Evolutionary conservation across 2,888 invertebrate genomes (phyloP), one percentile per base, ranked within the genome.

Genomic region (Metalampra italica): DNA sequence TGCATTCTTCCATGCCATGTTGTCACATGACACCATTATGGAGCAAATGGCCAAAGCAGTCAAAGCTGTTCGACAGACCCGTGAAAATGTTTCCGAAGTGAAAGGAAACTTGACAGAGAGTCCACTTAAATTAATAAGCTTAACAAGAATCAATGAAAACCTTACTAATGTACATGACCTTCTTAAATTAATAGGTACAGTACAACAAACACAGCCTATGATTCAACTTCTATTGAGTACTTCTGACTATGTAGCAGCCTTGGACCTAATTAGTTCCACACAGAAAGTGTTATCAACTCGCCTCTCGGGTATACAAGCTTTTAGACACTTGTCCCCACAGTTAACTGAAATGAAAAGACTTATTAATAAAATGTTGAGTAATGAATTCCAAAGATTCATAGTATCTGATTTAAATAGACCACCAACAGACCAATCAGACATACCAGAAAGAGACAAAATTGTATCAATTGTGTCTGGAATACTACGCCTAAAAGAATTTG

Each of bases 1-100:
- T 63, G 98, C 98, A 13, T 99, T 99, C 88, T 99, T 99, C 76
- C 96, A 97, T 81, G 98, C 98, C 0, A 98, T 99, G 96, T 94
- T 98, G 47, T 98, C 98, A 7, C 99, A 99, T 82, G 98, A 99
- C 76, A 95, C 96, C 29, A 94, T 99, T 45, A 97, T 98, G 94
- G 97, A 97, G 61, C 96, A 98, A 74, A 94, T 99, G 91, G 94
- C 94, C 0, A 92, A 93, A 70, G 96, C 97, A 14, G 92, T 95
- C 9, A 91, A 91, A 51, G 94, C 95, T 68, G 94, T 97, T 30
- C 91, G 93, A 68, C 90, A 91, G 43, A 90, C 96, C 44, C 91
- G 96, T 60, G 90, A 92, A 55, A 95, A 95, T 71, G 93, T 98
- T 49, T 92, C 93, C 56, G 90, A 92, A 62, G 92, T 98, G 34